Evolutionary conservation across 2,888 invertebrate species (phyloP).

Genomic region (Tachina lurida): DNA sequence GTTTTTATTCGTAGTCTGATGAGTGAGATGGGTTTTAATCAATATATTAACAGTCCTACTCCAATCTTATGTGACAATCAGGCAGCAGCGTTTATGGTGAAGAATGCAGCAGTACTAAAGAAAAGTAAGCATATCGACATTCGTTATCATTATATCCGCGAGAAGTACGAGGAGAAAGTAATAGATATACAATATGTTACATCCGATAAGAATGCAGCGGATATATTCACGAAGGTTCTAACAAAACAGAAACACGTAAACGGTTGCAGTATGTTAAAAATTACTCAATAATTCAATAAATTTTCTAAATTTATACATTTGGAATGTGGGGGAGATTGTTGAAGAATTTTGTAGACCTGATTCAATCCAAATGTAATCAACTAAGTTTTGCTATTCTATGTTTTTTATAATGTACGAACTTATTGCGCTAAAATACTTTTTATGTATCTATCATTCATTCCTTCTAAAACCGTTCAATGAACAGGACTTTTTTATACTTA

Average conservation of each 20-base stretch:
- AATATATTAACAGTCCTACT: not conserved
- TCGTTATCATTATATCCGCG: not conserved
- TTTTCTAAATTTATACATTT: not conserved
- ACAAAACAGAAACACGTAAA: conserved; percentile 30
- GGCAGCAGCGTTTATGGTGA: conserved; percentile 34
- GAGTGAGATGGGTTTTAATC: not conserved
- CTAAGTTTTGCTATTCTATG: not conserved
- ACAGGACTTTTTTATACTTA: not conserved
- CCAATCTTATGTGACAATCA: conserved; percentile 26
- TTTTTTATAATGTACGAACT: not conserved
- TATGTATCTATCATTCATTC: not conserved
- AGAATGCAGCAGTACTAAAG: not conserved
- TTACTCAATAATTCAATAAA: not conserved
- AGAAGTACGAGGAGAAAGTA: not conserved
- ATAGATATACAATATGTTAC: conserved; percentile 17
- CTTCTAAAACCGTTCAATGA: not conserved
- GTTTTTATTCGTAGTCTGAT: not conserved
- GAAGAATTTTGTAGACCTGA: not conserved
- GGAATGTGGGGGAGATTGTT: conserved; percentile 22
- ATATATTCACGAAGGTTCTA: conserved; percentile 42
- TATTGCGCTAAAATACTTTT: not conserved
- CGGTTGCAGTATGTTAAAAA: conserved; percentile 22
- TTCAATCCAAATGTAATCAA: conserved; percentile 17
- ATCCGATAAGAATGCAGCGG: conserved; percentile 39
- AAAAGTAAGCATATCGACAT: conserved; percentile 4